phyloP scores from a whole-genome alignment of 2,888 invertebrate species.

The Noctuana brunneofusca region DNA sequence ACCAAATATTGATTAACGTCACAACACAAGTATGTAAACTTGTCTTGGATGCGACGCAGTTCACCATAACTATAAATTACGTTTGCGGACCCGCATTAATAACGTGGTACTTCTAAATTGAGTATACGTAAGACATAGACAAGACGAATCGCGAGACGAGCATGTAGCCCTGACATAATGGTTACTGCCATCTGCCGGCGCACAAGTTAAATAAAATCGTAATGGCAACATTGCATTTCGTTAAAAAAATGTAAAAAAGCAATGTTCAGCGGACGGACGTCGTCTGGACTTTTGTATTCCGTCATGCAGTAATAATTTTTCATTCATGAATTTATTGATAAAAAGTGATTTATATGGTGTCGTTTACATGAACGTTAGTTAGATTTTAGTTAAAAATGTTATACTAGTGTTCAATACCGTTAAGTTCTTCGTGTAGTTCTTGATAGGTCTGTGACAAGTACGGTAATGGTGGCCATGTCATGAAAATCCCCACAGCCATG shows the following conservation, averaged over 20 bases:
- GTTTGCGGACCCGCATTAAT: too few species aligned
- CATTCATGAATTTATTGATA: conserved; percentile 79
- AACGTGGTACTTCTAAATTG: too few species aligned
- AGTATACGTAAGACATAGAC: too few species aligned
- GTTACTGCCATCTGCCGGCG: too few species aligned
- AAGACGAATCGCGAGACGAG: too few species aligned
- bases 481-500: conserved; percentile 84
- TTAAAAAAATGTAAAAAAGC: conserved; percentile 62
- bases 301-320: conserved; percentile 82
- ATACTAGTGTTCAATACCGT: conserved; percentile 76
- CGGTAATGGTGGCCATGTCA: conserved; percentile 84
- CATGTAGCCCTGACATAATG: too few species aligned
- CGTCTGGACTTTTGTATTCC: conserved; percentile 82
- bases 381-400: conserved; percentile 74
- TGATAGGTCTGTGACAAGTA: conserved; percentile 80
- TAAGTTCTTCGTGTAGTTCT: conserved; percentile 74
- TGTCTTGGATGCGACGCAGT: too few species aligned
- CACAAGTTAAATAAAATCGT: too few species aligned
- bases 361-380: conserved; percentile 72
- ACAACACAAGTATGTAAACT: too few species aligned
- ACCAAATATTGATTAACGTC: too few species aligned
- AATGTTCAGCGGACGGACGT: conserved; percentile 77
- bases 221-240: not conserved
- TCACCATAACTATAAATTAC: too few species aligned
- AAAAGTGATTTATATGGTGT: conserved; percentile 76